phyloP scores from a whole-genome alignment of 2,797 vertebrate species.

The Oryzias sinensis region DNA sequence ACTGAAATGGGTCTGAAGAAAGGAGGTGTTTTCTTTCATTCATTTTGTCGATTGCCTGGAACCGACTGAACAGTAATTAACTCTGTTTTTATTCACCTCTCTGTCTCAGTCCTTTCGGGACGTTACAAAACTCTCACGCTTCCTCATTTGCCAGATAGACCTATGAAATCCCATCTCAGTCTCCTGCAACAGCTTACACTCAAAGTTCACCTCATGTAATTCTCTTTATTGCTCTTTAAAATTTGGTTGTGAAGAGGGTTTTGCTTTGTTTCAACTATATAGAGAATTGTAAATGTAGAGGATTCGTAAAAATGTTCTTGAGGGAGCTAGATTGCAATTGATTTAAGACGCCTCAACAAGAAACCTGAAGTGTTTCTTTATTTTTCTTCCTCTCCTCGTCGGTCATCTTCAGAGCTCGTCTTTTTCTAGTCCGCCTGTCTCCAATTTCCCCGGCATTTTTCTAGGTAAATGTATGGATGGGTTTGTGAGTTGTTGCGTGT shows the following conservation, averaged over 20 bases:
- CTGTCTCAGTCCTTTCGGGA: constrained; percentile 21
- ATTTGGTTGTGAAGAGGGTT: not conserved
- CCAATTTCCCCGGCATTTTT: constrained; percentile 5
- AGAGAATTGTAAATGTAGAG: not conserved
- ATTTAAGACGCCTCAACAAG: not conserved
- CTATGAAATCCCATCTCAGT: not conserved
- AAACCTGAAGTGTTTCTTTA: not conserved
- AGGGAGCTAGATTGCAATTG: not conserved
- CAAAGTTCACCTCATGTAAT: not conserved
- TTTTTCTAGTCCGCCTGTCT: not conserved
- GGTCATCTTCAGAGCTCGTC: constrained; percentile 6
- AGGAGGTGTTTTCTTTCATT: constrained; percentile 6
- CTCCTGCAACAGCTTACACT: not conserved
- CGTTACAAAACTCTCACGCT: not conserved
- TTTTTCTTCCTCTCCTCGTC: no score
- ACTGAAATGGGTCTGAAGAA: constrained; percentile 1
- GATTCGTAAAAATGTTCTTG: not conserved
- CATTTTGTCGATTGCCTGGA: constrained; percentile 17
- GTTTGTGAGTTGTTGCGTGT: constrained; percentile 33
- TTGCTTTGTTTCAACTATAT: no score
- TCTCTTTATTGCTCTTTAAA: not conserved
- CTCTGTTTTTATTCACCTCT: constrained; percentile 33
- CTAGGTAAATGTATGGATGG: not conserved
- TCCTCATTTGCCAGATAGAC: not conserved
- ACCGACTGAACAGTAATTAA: constrained; percentile 42